phyloP scores from a whole-genome alignment of 2,797 vertebrate species.

The Oreonectes daqikongensis region DNA sequence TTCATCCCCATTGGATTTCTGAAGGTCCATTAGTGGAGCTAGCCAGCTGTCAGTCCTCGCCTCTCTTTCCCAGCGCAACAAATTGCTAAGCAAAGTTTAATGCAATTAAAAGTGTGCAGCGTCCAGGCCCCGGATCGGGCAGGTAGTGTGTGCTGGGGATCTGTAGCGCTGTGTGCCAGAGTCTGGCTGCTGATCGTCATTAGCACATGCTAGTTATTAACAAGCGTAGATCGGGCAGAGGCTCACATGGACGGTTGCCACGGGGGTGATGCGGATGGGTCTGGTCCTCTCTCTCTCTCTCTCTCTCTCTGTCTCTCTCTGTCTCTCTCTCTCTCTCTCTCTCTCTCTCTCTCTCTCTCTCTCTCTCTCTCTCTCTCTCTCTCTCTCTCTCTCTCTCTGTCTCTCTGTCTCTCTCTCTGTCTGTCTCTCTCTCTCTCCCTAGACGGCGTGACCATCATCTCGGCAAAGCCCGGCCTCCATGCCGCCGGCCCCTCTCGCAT shows the following conservation, averaged over 20 bases:
- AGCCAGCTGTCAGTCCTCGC: slow-evolving; percentile 67
- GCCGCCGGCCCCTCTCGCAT: slow-evolving; percentile 84
- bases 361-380: slow-evolving; percentile 58
- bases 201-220: slow-evolving; percentile 98
- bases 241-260: slow-evolving; percentile 81
- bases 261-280: slow-evolving; percentile 74
- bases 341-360: slow-evolving; percentile 57
- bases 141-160: slow-evolving; percentile 66
- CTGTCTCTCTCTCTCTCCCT: background rate
- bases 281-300: slow-evolving; percentile 61
- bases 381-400: slow-evolving; percentile 59
- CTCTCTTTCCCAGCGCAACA: slow-evolving; percentile 62
- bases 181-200: slow-evolving; percentile 87
- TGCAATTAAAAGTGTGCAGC: slow-evolving; percentile 69
- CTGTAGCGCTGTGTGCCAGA: slow-evolving; percentile 69
- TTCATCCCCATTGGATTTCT: slow-evolving; percentile 53
- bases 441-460: slow-evolving; percentile 31
- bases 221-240: slow-evolving; percentile 90
- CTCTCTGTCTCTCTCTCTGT: no score
- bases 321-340: slow-evolving; percentile 57
- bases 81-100: slow-evolving; percentile 69
- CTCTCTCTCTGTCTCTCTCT: slow-evolving; percentile 54
- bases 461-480: slow-evolving; percentile 73
- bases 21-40: slow-evolving; percentile 61
- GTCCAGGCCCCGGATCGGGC: slow-evolving; percentile 74